These are phyloP conservation scores for Antitype chi DNA, from an alignment of 2,888 invertebrate genomes.

Conservation along the genomic window DNA sequence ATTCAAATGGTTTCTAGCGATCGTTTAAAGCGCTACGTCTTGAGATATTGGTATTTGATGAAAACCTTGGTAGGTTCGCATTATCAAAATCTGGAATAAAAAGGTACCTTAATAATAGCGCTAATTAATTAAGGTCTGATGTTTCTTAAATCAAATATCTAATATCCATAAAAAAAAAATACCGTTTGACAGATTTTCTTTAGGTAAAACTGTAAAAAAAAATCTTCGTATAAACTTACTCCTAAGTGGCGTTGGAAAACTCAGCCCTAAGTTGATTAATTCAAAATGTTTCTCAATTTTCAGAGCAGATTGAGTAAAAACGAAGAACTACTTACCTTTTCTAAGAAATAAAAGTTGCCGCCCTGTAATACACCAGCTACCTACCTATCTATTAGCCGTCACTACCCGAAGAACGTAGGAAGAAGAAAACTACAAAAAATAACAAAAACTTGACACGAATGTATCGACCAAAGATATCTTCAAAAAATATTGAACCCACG, in stretches of 20 bases:
- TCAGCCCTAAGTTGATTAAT: not conserved
- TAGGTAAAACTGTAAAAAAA: not conserved
- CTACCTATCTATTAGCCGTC: not conserved
- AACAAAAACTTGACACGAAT: constrained; percentile 67
- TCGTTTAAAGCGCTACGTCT: not conserved
- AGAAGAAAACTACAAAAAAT: constrained; percentile 45
- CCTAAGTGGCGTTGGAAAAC: not conserved
- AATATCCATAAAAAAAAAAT: not conserved
- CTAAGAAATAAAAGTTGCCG: not conserved
- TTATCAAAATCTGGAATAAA: no score
- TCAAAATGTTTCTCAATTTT: not conserved
- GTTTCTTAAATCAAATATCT: not conserved
- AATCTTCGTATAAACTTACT: not conserved
- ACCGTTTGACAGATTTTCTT: not conserved
- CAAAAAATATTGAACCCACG: constrained; percentile 84
- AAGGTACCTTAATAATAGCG: not conserved
- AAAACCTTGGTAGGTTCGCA: not conserved
- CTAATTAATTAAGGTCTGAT: not conserved
- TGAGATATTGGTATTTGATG: not conserved
- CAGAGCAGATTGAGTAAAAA: not conserved
- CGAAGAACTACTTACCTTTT: not conserved
- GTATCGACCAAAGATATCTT: constrained; percentile 75
- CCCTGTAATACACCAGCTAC: not conserved
- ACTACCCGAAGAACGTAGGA: constrained; percentile 22
- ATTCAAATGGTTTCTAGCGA: not conserved